Evolutionary conservation across 2,113 vertebrate species (phyloP), one percentile per base, ranked within the genome.

Genomic region (Sclerurus mexicanus): DNA sequence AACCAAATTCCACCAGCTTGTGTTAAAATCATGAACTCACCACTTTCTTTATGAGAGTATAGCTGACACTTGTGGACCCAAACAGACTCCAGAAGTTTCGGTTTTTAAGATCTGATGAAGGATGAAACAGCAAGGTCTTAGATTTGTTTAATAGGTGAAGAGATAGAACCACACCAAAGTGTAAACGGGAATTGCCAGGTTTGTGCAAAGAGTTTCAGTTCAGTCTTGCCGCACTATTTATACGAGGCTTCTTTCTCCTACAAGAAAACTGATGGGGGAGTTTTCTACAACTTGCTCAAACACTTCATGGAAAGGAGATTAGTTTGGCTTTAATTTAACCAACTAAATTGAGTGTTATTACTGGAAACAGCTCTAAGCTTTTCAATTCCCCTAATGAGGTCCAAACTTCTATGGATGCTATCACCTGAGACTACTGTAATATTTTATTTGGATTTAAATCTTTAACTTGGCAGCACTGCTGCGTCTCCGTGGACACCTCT

Each of bases 381-480:
- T 96, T 97, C 90, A 94, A 97, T 97, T 98, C 93, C 89, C 94
- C 91, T 97, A 96, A 97, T 95, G 88, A 85, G 91, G 92, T 97
- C 90, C 94, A 97, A 97, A 87, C 58, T 90, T 95, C 94, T 88
- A 96, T 94, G 90, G 95, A 97, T 96, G 95, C 95, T 97, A 96
- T 96, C 97, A 96, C 94, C 91, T 97, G 97, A 97, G 96, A 97
- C 94, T 93, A 96, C 93, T 94, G 93, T 96, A 96, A 97, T 95
- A 95, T 97, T 97, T 97, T 97, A 96, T 97, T 97, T 97, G 89
- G 95, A 96, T 87, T 96, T 66, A 95, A 89, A 93, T 86, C 95
- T 96, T 90, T 89, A 74, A 94, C 62, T 95, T 95, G 96, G 86
- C 87, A 97, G 95, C 55, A 55, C 87, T 91, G 72, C 79, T 92